A percentile compares a stretch with the other conserved stretches of the same genome.
Conservation (phyloP, 1,140 invertebrate species). For the Diuraphis noxia region DNA sequence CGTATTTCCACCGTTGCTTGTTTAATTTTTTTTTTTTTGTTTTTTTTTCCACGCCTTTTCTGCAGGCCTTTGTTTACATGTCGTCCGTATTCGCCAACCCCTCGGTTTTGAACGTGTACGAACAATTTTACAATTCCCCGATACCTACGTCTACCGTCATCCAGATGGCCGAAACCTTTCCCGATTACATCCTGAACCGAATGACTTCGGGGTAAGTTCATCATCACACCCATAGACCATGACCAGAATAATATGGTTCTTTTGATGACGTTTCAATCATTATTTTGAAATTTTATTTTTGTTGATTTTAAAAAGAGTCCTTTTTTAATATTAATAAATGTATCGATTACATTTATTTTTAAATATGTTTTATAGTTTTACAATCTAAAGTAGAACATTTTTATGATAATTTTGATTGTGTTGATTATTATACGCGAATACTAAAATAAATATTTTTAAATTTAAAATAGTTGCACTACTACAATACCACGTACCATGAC, state of each 20-base stretch:
- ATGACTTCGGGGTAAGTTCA: neutral
- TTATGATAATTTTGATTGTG: neutral
- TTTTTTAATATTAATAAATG: no score
- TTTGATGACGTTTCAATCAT: neutral
- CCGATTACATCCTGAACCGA: neutral
- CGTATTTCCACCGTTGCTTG: neutral
- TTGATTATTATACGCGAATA: neutral
- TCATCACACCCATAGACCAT: neutral
- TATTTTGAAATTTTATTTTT: neutral
- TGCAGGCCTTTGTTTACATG: slow-evolving; percentile 19
- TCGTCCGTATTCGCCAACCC: slow-evolving; percentile 4
- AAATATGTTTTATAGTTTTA: neutral
- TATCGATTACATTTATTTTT: no score
- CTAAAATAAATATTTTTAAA: neutral
- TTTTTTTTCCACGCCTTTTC: neutral
- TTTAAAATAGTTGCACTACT: neutral
- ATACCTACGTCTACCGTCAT: neutral
- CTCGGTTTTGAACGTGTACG: neutral
- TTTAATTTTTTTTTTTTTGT: neutral
- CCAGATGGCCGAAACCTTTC: slow-evolving; percentile 20
- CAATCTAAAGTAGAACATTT: neutral
- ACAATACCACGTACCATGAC: no score
- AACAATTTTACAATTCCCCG: slow-evolving; percentile 26
- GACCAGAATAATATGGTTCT: no score
- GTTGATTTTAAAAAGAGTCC: neutral